Evolutionary conservation across 2,888 invertebrate genomes (phyloP).

Genomic region (Nezara viridula): DNA sequence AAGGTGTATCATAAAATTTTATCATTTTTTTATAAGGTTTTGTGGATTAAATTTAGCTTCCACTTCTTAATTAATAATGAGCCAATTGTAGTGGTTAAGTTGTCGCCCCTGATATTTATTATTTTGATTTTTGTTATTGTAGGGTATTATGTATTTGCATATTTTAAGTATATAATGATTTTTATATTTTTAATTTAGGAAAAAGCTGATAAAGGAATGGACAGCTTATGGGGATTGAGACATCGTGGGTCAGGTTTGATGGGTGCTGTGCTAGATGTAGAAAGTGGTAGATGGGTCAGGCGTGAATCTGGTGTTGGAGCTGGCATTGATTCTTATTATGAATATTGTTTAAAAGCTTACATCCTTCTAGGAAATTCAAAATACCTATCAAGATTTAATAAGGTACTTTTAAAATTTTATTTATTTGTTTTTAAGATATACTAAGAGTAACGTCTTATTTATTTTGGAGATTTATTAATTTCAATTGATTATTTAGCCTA

Average conservation of each 20-base stretch:
- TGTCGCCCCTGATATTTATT: too few relatives aligned
- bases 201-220: constrained; percentile 96
- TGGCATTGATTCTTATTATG: constrained; percentile 98
- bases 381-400: constrained; percentile 92
- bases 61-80: too few relatives aligned
- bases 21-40: too few relatives aligned
- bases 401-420: constrained; percentile 66
- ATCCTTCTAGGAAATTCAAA: constrained; percentile 94
- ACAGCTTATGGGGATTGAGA: constrained; percentile 93
- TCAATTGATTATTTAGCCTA: too few relatives aligned
- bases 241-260: constrained; percentile 93
- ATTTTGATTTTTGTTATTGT: background rate
- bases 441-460: too few relatives aligned
- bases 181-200: constrained; percentile 71
- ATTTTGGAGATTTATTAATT: too few relatives aligned
- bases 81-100: too few relatives aligned
- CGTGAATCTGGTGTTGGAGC: constrained; percentile 98
- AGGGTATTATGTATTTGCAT: background rate
- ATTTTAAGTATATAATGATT: background rate
- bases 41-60: too few relatives aligned
- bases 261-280: constrained; percentile 97
- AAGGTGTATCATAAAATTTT: too few relatives aligned
- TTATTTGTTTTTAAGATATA: background rate
- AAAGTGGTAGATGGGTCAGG: constrained; percentile 97
- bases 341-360: constrained; percentile 97